Evolutionary conservation across 2,888 invertebrate species (phyloP), one percentile per base, ranked within the genome.

Genomic region (Nasonia oneida): DNA sequence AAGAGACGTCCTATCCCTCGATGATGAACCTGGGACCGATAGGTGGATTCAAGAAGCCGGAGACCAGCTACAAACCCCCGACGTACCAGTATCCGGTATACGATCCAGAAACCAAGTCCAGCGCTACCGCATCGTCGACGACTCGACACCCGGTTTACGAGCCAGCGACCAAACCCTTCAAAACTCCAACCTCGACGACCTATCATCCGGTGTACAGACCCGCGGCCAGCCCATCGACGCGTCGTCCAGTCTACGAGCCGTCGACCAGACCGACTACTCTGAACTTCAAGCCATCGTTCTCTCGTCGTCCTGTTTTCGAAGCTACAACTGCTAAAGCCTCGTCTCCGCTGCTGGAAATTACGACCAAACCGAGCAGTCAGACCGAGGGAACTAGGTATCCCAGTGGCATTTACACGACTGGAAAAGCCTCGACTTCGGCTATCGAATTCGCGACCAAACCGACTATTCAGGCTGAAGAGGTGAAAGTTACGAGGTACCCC

Each of bases 11-110:
- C 15, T 37, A 82, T 42, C 37, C 82, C 14, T 73, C 84, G 47
- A 77, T 64, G 37, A 18, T 82, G 8, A 84, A 85, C n/a, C 8
- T 76, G 18, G 84, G 75, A 37, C 75, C 70, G n/a, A 83, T 83
- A 5, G 78, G 81, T 75, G 83, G 76, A 23, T 85, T 81, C 37
- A 87, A 85, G 6, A 83, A 85, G 15, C 87, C 87, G 1, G 81
- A 37, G 2, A 64, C 33, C 2, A 57, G 14, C 74, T 14, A 83
- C n/a, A 82, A 61, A 77, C 84, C 85, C 18, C 37, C 81, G 3
- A 50, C 83, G 23, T 70, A 71, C 6, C 83, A 78, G 14, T 80
- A 76, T 6, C 80, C 85, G 10, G n/a, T 77, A 3, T 81, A 85
- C 33, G 83, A 84, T 53, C 64, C 86, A 18, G 14, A 47, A 15